A percentile compares a stretch with the other conserved stretches of the same genome.
phyloP scores from a whole-genome alignment of 2,797 vertebrate genomes.

The Gallirallus australis region DNA sequence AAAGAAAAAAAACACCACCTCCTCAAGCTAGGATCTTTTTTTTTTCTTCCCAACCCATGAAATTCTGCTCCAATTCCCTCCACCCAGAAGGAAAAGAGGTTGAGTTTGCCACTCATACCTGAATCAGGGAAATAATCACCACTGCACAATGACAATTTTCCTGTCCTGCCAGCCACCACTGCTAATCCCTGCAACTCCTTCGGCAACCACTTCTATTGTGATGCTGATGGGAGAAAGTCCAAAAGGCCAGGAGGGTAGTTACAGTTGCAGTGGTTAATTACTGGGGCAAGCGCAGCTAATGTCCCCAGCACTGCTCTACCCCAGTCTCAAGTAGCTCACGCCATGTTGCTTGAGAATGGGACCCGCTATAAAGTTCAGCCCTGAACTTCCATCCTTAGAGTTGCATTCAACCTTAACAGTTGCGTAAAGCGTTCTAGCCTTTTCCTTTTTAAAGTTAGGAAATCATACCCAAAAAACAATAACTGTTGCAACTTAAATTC shows the following conservation, averaged over 20 bases:
- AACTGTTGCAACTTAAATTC: neutral
- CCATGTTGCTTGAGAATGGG: neutral
- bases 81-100: neutral
- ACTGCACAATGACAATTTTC: neutral
- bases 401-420: neutral
- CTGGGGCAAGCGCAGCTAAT: neutral
- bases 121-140: neutral
- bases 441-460: neutral
- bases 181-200: neutral
- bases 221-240: neutral
- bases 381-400: neutral
- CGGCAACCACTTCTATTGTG: neutral
- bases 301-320: neutral
- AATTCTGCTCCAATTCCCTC: neutral
- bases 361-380: neutral
- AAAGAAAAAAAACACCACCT: neutral
- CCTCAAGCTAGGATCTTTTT: neutral
- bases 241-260: neutral
- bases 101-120: neutral
- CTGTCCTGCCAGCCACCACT: neutral
- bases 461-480: neutral
- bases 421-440: neutral
- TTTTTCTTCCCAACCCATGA: neutral
- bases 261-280: neutral
- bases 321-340: accelerated